Percentiles rank a stretch among this genome's conserved stretches.
Conservation (phyloP, 2,113 vertebrate genomes). For the Coptodon rendalli region DNA sequence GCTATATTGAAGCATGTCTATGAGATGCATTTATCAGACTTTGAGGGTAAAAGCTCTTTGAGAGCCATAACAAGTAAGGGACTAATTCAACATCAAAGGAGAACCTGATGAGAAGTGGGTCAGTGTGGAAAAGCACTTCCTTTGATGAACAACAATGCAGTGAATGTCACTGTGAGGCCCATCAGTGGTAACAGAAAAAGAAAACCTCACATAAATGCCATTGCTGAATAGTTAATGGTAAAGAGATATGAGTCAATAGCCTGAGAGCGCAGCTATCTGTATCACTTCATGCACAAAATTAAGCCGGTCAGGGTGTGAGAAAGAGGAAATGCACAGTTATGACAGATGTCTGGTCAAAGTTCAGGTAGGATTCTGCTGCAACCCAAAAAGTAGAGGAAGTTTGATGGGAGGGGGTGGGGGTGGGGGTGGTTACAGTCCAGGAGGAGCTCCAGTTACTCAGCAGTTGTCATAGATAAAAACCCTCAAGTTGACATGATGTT, state of each 20-base stretch:
- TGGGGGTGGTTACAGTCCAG: background rate
- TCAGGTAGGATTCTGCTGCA: background rate
- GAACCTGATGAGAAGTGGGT: background rate
- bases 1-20: background rate
- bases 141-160: background rate
- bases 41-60: background rate
- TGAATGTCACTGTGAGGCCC: background rate
- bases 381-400: background rate
- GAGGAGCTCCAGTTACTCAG: slow-evolving; percentile 37
- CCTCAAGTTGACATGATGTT: slow-evolving; percentile 48
- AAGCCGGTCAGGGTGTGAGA: background rate
- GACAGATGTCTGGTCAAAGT: background rate
- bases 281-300: background rate
- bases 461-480: slow-evolving; percentile 44
- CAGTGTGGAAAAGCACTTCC: background rate
- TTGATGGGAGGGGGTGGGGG: background rate
- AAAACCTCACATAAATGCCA: background rate
- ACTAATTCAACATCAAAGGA: background rate
- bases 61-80: background rate
- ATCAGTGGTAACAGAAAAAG: background rate
- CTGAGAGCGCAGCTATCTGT: background rate
- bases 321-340: background rate
- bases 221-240: background rate
- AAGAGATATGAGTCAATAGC: background rate
- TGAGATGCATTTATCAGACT: background rate